Evolutionary conservation across 2,797 vertebrate species (phyloP), one percentile per base, ranked within the genome.

Genomic region (Labeo calbasu): DNA sequence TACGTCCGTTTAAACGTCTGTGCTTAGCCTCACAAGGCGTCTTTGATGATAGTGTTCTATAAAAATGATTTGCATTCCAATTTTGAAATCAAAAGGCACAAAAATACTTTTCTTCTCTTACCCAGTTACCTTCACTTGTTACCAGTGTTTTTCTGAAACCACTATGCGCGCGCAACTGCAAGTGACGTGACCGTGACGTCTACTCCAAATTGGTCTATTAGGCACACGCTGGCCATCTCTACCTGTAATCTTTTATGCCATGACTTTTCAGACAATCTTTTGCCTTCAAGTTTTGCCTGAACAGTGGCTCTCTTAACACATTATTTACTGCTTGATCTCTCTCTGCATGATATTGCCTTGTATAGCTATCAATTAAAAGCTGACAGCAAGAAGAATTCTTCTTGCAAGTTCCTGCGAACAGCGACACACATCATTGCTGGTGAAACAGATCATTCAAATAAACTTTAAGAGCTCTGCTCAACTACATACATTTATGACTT

Each of bases 391-490:
- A 19, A 19, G 36, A 17, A 51, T 21, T 43, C 19, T 55, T 10
- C 12, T 10, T 19, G 50, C 32, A 63, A 40, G 25, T 53, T 14
- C 14, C 68, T 23, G 25, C 43, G 65, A 65, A 81, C 11, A 59
- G 50, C 12, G 32, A 78, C 23, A 59, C n/a, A 69, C 73, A 77
- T 71, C 72, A 82, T 36, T 6, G 32, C 43, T 77, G 57, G 66
- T 77, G 36, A 78, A 50, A 76, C 23, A 50, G 21, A 68, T 50
- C 66, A 69, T 55, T 55, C 11, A 32, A 36, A 50, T 32, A 81
- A 82, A 79, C 19, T 82, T 79, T 59, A 43, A 68, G 83, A 78
- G 73, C 70, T 70, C 71, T 81, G 82, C 77, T 82, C 55, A 86
- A 63, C 75, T 66, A 71, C 57, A 66, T 66, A 50, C 53, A 79